Evolutionary conservation across 1,140 invertebrate species (phyloP), one percentile per base, ranked within the genome.

Genomic region (Tribolium castaneum): DNA sequence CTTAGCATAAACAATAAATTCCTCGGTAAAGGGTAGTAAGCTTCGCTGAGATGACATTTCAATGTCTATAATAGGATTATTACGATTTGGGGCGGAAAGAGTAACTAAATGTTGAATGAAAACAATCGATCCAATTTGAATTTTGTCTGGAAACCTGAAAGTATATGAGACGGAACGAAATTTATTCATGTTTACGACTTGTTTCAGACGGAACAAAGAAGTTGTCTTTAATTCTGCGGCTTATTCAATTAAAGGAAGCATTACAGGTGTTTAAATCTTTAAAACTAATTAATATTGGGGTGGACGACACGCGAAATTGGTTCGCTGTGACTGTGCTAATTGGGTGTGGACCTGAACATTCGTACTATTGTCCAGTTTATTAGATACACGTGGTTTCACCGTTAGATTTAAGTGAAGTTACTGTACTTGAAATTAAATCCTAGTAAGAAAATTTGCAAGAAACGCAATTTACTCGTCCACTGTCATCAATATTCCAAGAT

Each of bases 1-100:
- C 59, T 66, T 66, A 66, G 45, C 59, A 66, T 66, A 66, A 66
- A 66, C 59, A 66, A 66, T 66, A 66, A 66, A 66, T 66, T 66
- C 30, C 59, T 35, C 34, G 34, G 59, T 66, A 66, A 66, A 66
- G 59, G 25, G 59, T 66, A 66, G 59, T n/a, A 35, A 35, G 59
- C n/a, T 66, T 66, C 59, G 59, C 34, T 14, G 59, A 66, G 59
- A 66, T 66, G 59, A 66, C 59, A 66, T 66, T 66, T 66, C 59
- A 35, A 66, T 66, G 59, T 66, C 59, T 66, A 66, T 66, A 66
- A 66, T 35, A 13, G 59, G 59, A 66, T 34, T 66, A 66, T 66
- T 66, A 66, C 59, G 59, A 66, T 66, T 66, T 66, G 19, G 59
- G 30, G 30, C 5, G 59, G 59, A 66, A 59, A 66, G 25, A 14